Evolutionary conservation across 2,113 vertebrate species (phyloP).

Genomic region (Tachysurus vachellii): DNA sequence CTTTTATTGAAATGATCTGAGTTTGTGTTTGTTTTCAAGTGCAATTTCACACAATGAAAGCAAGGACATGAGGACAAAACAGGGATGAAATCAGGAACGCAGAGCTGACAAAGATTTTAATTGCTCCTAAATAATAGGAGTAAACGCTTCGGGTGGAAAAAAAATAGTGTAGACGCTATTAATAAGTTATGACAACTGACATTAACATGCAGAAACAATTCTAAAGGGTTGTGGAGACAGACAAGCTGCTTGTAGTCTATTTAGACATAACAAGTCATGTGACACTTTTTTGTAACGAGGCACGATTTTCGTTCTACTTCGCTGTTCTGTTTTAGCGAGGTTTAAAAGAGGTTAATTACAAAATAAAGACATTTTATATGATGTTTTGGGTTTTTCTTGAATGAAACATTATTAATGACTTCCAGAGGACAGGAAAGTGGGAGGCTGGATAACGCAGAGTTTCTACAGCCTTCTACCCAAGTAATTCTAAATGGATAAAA

Average conservation of each 20-base stretch:
- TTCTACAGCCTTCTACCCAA: not conserved
- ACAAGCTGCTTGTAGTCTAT: not conserved
- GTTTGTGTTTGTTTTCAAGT: conserved; percentile 61
- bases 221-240: not conserved
- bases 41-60: conserved; percentile 61
- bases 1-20: conserved; percentile 61
- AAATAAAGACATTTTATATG: not conserved
- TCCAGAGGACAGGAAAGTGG: not conserved
- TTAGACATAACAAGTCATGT: not conserved
- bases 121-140: not conserved
- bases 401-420: not conserved
- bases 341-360: not conserved
- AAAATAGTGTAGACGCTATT: not conserved
- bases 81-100: not conserved
- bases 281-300: not conserved
- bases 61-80: conserved; percentile 57
- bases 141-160: not conserved
- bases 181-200: not conserved
- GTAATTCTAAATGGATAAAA: not conserved
- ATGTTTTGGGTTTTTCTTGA: not conserved
- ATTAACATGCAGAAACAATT: not conserved
- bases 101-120: not conserved
- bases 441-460: not conserved
- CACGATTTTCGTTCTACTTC: not conserved
- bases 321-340: not conserved